Evolutionary conservation across 53 echinoderm and acorn worm genomes (phyloP).

Genomic region (Temnopleurus reevesii): DNA sequence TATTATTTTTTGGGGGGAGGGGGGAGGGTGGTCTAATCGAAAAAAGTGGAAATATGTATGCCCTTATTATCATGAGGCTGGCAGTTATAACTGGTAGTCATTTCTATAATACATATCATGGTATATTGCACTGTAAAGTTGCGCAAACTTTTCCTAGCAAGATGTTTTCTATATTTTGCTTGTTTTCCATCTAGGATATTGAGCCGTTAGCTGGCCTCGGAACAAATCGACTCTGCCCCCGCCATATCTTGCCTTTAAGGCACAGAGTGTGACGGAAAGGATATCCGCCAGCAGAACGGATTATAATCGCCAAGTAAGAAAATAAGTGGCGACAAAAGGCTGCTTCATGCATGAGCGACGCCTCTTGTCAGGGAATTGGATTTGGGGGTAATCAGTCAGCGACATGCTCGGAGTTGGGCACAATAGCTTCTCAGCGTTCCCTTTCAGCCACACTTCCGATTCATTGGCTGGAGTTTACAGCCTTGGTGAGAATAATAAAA

Average conservation of each 20-base stretch:
- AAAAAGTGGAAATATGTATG: too few species aligned
- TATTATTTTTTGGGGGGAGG: too few species aligned
- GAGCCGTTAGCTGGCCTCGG: not conserved
- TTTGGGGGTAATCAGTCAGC: constrained; percentile 46
- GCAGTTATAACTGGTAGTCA: too few species aligned
- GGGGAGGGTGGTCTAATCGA: too few species aligned
- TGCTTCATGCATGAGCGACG: constrained; percentile 48
- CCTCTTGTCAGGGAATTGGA: constrained; percentile 54
- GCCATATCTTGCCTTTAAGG: constrained; percentile 5
- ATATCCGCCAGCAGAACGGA: constrained; percentile 42
- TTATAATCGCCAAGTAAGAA: constrained; percentile 28
- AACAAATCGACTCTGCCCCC: not conserved
- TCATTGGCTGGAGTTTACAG: constrained; percentile 17
- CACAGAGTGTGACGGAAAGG: constrained; percentile 33
- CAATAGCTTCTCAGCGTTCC: constrained; percentile 13
- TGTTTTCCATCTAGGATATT: too few species aligned
- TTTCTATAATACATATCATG: too few species aligned
- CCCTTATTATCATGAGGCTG: too few species aligned
- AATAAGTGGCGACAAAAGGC: constrained; percentile 31
- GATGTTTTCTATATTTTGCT: too few species aligned
- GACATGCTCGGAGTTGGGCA: not conserved
- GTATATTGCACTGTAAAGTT: too few species aligned
- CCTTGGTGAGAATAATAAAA: not conserved
- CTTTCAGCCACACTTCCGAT: constrained; percentile 55
- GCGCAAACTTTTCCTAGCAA: too few species aligned